Evolutionary conservation across 2,888 invertebrate species (phyloP), one percentile per base, ranked within the genome.

Genomic region (Anagyrus pseudococci): DNA sequence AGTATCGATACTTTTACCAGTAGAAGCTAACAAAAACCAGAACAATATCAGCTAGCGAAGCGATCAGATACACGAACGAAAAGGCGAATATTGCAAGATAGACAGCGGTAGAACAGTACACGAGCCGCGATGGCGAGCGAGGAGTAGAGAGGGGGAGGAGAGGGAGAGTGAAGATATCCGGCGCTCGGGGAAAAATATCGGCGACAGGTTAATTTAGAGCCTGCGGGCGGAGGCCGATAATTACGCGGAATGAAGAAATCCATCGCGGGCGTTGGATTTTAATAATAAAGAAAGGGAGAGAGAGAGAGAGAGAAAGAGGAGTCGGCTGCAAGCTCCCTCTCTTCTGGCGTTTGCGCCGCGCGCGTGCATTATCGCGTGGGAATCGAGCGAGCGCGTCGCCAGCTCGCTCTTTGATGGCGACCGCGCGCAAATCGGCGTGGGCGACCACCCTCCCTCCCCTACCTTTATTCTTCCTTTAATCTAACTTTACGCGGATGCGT

Each of bases 391-490:
- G 22, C 29, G 43, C 33, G 25, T 63, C 63, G 64, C 58, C 58
- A n/a, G n/a, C n/a, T 61, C 57, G 56, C 58, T 60, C 62, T 64
- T 65, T 67, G 68, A 64, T 67, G 64, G 56, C n/a, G 63, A 48
- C 54, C 56, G 62, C 57, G 20, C 41, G 29, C 20, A 15, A 7
- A 15, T 41, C 53, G 55, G 57, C 58, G 66, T 62, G 54, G 64
- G 59, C 43, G 66, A 29, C 56, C 50, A 49, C 58, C 54, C 25
- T 58, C 54, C 58, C n/a, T n/a, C n/a, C n/a, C n/a, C n/a, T n/a
- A n/a, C n/a, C n/a, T n/a, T n/a, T n/a, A n/a, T n/a, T n/a, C n/a
- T n/a, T n/a, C n/a, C n/a, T n/a, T n/a, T n/a, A n/a, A n/a, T n/a
- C n/a, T n/a, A n/a, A n/a, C n/a, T n/a, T n/a, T n/a, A n/a, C n/a